Conservation (phyloP, 2,797 vertebrate species). For the Cyclopterus lumpus region DNA sequence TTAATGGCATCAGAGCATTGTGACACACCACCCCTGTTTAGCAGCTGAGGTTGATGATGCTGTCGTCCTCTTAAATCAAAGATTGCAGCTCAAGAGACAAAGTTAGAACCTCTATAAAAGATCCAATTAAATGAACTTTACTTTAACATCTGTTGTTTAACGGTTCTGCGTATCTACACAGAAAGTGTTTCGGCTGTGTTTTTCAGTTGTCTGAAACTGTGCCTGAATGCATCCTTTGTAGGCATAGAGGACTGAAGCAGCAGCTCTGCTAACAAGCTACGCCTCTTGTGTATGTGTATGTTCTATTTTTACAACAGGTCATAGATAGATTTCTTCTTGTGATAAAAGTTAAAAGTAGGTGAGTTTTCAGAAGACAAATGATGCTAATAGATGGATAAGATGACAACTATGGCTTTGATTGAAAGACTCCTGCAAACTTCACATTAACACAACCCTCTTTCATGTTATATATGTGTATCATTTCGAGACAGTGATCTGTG, state of each 20-base stretch:
- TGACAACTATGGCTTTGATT: background rate
- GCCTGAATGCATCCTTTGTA: background rate
- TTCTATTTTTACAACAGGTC: background rate
- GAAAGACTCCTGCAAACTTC: background rate
- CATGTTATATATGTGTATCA: background rate
- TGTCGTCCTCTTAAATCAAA: constrained; percentile 43
- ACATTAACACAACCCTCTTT: background rate
- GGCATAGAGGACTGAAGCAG: background rate
- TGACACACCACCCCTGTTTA: constrained; percentile 47
- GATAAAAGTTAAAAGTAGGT: background rate
- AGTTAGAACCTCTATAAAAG: constrained; percentile 41
- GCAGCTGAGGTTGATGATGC: constrained; percentile 46
- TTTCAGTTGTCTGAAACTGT: background rate
- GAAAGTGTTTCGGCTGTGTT: background rate
- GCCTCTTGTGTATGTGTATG: too few species aligned
- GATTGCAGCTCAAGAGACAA: constrained; percentile 32
- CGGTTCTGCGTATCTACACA: background rate
- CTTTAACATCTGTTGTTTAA: constrained; percentile 14
- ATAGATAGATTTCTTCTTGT: background rate
- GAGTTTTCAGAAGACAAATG: background rate
- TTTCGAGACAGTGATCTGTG: background rate
- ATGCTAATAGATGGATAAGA: background rate
- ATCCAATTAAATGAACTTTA: constrained; percentile 38
- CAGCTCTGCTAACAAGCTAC: background rate
- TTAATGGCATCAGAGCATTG: constrained; percentile 33